Evolutionary conservation across 2,113 vertebrate species (phyloP).

Genomic region (Cisticola juncidis): DNA sequence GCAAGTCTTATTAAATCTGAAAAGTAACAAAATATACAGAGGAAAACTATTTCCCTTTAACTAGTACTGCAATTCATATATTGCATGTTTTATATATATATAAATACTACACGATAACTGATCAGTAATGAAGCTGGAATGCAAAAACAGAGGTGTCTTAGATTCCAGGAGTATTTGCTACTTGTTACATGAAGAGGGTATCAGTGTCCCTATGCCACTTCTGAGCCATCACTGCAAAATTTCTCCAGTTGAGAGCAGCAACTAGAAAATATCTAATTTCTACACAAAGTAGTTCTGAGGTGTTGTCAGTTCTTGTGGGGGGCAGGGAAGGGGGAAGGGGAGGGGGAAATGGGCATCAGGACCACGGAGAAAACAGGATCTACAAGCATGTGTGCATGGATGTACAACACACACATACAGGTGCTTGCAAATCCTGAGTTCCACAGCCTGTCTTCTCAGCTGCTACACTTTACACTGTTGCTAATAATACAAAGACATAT

Average conservation of each 20-base stretch:
- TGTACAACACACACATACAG: background rate
- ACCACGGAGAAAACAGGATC: background rate
- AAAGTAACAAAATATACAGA: conserved; percentile 94
- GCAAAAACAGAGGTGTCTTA: conserved; percentile 16
- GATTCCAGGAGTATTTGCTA: conserved; percentile 42
- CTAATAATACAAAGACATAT: conserved; percentile 41
- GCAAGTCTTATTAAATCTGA: conserved; percentile 74
- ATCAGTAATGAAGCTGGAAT: conserved; percentile 67
- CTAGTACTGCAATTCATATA: conserved; percentile 73
- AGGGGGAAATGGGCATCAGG: background rate
- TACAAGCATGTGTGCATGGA: rapidly evolving
- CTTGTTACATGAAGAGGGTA: background rate
- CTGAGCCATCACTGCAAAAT: background rate
- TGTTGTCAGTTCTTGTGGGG: background rate
- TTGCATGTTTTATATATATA: conserved; percentile 70
- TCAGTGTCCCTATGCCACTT: background rate
- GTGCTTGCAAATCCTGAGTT: background rate
- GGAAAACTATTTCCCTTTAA: conserved; percentile 82
- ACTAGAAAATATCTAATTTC: background rate
- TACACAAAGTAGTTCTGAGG: background rate
- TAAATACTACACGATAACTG: conserved; percentile 84
- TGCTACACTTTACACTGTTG: background rate
- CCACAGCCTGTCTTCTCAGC: background rate
- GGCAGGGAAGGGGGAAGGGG: rapidly evolving
- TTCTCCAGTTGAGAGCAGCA: background rate